Conservation (phyloP, 2,888 invertebrate genomes). For the Zonitis immaculata region DNA sequence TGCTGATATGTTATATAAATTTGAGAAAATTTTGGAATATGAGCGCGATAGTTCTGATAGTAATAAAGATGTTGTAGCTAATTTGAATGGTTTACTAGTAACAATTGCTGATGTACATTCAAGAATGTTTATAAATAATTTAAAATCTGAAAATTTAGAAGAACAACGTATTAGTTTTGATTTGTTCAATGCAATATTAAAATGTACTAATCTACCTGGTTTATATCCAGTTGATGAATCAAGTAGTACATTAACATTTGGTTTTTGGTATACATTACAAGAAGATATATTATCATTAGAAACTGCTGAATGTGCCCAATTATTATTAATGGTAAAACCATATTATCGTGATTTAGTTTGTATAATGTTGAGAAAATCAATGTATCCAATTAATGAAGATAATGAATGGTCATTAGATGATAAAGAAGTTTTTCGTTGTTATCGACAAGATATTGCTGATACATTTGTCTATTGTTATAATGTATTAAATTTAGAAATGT, state of each 20-base stretch:
- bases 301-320: slow-evolving; percentile 47
- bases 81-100: slow-evolving; percentile 64
- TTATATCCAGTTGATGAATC: slow-evolving; percentile 85
- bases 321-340: slow-evolving; percentile 62
- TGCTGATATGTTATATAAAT: slow-evolving; percentile 56
- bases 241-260: slow-evolving; percentile 78
- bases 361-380: slow-evolving; percentile 73
- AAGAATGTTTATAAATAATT: slow-evolving; percentile 51
- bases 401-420: slow-evolving; percentile 70
- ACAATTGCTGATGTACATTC: slow-evolving; percentile 70
- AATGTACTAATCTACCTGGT: slow-evolving; percentile 76
- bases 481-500: slow-evolving; percentile 69
- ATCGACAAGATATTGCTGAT: slow-evolving; percentile 45
- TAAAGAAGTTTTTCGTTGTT: slow-evolving; percentile 76
- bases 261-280: slow-evolving; percentile 90
- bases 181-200: slow-evolving; percentile 68
- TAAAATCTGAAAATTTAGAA: slow-evolving; percentile 50
- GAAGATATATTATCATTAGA: slow-evolving; percentile 59
- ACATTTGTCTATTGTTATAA: slow-evolving; percentile 74
- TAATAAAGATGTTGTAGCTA: slow-evolving; percentile 60
- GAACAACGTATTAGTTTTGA: slow-evolving; percentile 56
- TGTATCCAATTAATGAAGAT: slow-evolving; percentile 56
- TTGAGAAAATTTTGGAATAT: slow-evolving; percentile 52
- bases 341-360: slow-evolving; percentile 75
- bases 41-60: slow-evolving; percentile 45